phyloP scores from a whole-genome alignment of 2,888 invertebrate species.

The Noctuana brunneofusca region DNA sequence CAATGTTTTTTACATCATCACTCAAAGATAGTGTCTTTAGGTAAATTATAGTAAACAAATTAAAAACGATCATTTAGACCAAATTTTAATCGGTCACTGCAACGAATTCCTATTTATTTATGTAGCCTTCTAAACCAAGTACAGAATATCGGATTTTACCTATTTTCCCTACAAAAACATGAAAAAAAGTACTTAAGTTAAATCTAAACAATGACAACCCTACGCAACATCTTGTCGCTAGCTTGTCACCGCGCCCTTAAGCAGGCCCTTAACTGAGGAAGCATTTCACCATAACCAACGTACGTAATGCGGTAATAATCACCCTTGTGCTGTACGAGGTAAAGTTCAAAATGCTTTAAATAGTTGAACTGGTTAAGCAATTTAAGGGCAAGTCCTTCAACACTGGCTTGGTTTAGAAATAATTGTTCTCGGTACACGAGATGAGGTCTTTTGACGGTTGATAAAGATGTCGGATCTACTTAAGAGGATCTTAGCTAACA shows the following conservation, averaged over 20 bases:
- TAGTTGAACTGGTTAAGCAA: conserved; percentile 1
- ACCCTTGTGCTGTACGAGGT: not conserved
- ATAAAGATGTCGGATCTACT: conserved; percentile 22
- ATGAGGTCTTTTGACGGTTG: conserved; percentile 29
- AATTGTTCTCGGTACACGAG: conserved; percentile 29
- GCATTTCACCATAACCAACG: conserved; percentile 18
- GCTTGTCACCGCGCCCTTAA: conserved; percentile 31
- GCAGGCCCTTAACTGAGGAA: conserved; percentile 28
- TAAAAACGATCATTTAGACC: too few species aligned
- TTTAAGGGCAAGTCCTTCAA: conserved; percentile 29
- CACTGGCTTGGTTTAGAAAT: conserved; percentile 28
- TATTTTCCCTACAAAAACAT: too few species aligned
- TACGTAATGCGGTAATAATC: not conserved
- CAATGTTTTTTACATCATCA: too few species aligned
- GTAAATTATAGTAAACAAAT: too few species aligned
- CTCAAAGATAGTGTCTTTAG: too few species aligned
- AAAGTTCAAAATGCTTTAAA: conserved; percentile 10
- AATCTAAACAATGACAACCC: conserved; percentile 26
- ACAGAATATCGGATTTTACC: too few species aligned
- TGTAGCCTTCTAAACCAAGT: too few species aligned
- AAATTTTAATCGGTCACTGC: too few species aligned
- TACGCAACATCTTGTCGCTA: conserved; percentile 20
- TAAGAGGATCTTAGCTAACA: conserved; percentile 12
- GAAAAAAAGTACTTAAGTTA: not conserved
- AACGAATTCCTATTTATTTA: too few species aligned